These are phyloP conservation scores for Graptemys geographica DNA, from an alignment of 2,797 vertebrate genomes.

Conservation along the genomic window DNA sequence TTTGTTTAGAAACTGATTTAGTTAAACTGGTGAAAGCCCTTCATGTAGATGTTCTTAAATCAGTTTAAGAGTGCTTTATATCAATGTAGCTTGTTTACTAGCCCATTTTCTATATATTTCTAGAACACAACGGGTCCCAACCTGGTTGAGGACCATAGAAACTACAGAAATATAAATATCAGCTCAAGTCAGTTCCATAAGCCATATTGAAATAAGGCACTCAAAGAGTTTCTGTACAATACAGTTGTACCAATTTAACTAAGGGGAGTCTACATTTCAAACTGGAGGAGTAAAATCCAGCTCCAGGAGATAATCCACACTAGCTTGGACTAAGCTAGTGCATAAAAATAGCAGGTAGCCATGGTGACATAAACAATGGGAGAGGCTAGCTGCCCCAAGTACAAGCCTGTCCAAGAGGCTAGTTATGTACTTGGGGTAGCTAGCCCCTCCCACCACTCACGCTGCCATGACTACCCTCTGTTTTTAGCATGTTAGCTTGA, in stretches of 20 bases:
- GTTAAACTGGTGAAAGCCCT: neutral
- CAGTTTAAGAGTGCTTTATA: neutral
- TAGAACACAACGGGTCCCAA: neutral
- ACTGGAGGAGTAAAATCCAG: neutral
- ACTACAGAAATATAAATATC: neutral
- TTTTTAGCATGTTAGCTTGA: neutral
- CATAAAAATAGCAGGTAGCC: neutral
- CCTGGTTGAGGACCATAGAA: neutral
- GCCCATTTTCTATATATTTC: neutral
- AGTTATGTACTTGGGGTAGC: neutral
- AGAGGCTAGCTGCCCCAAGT: neutral
- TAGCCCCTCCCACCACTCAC: neutral
- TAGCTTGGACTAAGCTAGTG: neutral
- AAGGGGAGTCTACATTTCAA: neutral
- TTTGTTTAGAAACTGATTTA: neutral
- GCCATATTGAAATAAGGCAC: neutral
- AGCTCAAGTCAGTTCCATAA: neutral
- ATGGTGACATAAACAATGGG: neutral
- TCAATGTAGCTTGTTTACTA: neutral
- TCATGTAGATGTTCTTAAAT: neutral
- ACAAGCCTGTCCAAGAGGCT: neutral
- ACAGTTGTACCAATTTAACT: neutral
- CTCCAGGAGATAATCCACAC: neutral
- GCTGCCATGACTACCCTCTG: neutral
- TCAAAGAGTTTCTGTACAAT: neutral